These are phyloP conservation scores for Orchesellides sinensis DNA, from an alignment of 2,888 invertebrate species.

Conservation along the genomic window DNA sequence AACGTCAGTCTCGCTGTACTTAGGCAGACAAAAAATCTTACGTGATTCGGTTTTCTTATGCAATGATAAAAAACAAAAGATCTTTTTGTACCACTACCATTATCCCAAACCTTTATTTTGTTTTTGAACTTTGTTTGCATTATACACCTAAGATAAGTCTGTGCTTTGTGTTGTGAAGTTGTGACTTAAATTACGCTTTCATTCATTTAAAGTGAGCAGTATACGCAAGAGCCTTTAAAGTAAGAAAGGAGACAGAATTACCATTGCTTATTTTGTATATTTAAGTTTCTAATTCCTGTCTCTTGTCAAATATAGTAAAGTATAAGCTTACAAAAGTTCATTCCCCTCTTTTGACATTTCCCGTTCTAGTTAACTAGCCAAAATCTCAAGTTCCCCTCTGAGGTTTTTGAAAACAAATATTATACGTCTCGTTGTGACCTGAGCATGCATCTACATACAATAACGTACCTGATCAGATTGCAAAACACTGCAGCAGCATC, in stretches of 20 bases:
- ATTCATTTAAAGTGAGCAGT: slow-evolving; percentile 13
- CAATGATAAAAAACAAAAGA: slow-evolving; percentile 5
- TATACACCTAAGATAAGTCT: too few species aligned
- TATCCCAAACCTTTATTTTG: neutral
- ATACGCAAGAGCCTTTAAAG: too few species aligned
- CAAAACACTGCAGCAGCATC: neutral
- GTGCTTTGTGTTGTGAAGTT: too few species aligned
- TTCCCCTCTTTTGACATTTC: neutral
- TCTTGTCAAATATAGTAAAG: neutral
- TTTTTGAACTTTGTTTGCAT: too few species aligned
- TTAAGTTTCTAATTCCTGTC: neutral
- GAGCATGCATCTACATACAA: neutral
- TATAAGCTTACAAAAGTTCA: neutral
- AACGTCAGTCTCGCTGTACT: neutral
- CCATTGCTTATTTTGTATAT: neutral
- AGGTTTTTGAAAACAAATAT: neutral
- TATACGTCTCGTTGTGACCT: too few species aligned
- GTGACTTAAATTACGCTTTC: slow-evolving; percentile 25
- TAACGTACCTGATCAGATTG: neutral
- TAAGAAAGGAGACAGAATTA: neutral
- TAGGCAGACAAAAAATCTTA: slow-evolving; percentile 3
- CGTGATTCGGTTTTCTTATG: slow-evolving; percentile 23
- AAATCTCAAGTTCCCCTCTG: slow-evolving; percentile 21
- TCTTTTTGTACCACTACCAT: neutral
- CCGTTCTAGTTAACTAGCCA: neutral